Evolutionary conservation across 92 coral and sea anemone species (phyloP).

Genomic region (Meandrina meandrites): DNA sequence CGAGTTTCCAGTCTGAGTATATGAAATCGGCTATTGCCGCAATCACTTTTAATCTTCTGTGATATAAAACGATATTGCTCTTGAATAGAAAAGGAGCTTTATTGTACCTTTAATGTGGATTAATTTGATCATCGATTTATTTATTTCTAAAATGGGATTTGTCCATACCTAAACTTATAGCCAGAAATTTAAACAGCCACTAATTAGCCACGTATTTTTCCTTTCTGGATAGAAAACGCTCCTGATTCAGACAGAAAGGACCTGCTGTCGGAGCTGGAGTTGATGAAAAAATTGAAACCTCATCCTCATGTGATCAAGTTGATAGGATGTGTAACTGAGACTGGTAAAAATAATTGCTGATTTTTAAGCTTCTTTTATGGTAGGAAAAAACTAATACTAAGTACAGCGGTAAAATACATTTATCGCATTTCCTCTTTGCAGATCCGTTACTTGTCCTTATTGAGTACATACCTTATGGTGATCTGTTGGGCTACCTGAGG

Average conservation of each 20-base stretch:
- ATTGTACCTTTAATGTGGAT: no score
- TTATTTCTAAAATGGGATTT: no score
- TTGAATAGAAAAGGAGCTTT: no score
- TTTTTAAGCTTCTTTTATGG: background rate
- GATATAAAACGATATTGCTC: no score
- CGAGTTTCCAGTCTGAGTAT: no score
- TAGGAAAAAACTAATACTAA: background rate
- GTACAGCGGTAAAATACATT: no score
- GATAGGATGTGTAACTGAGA: constrained; percentile 42
- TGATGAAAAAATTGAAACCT: constrained; percentile 12
- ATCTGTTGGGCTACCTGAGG: no score
- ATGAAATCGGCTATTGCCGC: no score
- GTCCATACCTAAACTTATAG: no score
- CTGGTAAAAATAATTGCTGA: constrained; percentile 12
- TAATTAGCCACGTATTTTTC: background rate
- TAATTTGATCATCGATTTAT: no score
- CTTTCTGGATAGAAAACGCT: constrained; percentile 16
- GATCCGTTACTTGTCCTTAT: constrained; percentile 40
- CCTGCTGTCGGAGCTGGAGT: constrained; percentile 26
- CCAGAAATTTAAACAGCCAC: background rate
- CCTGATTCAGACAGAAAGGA: constrained; percentile 36
- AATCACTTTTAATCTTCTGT: no score
- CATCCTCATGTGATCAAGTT: constrained; percentile 23
- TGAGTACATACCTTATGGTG: no score
- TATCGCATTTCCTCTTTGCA: background rate